These are phyloP conservation scores for Coelogynopora nodosa DNA, from an alignment of 2,888 invertebrate species.

Conservation along the genomic window DNA sequence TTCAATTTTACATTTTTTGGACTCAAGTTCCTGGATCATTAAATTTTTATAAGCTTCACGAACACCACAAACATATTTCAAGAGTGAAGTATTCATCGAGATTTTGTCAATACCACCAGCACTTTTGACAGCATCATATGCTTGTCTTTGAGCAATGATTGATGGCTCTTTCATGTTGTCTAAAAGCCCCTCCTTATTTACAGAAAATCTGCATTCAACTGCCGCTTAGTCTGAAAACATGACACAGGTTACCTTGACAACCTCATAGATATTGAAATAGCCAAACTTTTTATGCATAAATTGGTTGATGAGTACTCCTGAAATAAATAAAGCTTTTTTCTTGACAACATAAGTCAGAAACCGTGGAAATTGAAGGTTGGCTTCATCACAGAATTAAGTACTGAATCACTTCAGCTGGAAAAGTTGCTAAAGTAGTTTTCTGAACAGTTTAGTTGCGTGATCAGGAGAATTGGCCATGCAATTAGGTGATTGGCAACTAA, in stretches of 20 bases:
- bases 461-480: background rate
- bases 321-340: background rate
- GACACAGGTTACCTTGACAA: background rate
- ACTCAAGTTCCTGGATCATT: background rate
- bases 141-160: background rate
- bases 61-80: background rate
- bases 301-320: background rate
- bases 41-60: background rate
- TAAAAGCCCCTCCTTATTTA: background rate
- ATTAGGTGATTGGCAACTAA: background rate
- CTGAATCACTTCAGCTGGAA: background rate
- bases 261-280: background rate
- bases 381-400: background rate
- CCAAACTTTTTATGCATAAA: background rate
- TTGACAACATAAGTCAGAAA: background rate
- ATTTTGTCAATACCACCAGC: background rate
- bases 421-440: background rate
- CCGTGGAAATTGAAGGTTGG: background rate
- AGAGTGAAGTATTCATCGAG: background rate
- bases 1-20: background rate
- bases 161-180: background rate
- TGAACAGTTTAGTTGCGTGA: background rate
- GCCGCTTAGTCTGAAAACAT: background rate
- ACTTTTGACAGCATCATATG: background rate
- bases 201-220: too few relatives aligned